Evolutionary conservation across 1,140 invertebrate genomes (phyloP).

Genomic region (Ceratina japonica): DNA sequence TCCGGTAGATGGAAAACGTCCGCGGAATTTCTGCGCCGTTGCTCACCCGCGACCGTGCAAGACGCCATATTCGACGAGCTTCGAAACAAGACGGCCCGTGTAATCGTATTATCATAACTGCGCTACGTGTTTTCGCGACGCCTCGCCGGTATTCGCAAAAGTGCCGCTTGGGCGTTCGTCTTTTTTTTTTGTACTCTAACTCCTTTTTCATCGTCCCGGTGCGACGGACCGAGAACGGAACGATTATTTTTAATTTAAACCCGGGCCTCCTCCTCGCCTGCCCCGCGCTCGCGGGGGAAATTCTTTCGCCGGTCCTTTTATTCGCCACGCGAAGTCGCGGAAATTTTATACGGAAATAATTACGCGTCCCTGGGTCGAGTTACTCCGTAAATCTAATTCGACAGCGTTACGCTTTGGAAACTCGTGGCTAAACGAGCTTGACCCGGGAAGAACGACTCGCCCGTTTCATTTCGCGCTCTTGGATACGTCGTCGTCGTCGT

Average conservation of each 20-base stretch:
- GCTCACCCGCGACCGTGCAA: not conserved
- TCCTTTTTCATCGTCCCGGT: not conserved
- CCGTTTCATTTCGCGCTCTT: not conserved
- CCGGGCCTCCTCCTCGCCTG: too few species aligned
- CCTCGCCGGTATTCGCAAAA: not conserved
- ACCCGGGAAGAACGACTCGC: not conserved
- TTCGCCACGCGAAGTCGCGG: slow-evolving; percentile 1
- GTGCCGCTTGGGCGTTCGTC: too few species aligned
- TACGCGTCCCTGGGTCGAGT: slow-evolving; percentile 16
- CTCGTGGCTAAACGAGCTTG: not conserved
- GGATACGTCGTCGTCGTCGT: not conserved
- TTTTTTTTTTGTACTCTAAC: too few species aligned
- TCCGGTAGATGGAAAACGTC: not conserved
- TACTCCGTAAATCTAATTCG: slow-evolving; percentile 23
- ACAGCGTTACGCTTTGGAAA: not conserved
- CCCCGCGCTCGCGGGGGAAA: not conserved
- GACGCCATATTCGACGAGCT: not conserved
- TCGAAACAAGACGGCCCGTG: slow-evolving; percentile 18
- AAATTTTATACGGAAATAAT: slow-evolving; percentile 45
- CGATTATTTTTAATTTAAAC: slow-evolving; percentile 42
- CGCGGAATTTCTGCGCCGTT: not conserved
- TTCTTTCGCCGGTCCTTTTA: slow-evolving; percentile 24
- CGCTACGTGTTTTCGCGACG: not conserved
- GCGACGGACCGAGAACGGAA: not conserved
- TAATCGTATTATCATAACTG: slow-evolving; percentile 32